Conservation (phyloP, 2,888 invertebrate genomes). For the Eustalomyia histrio region DNA sequence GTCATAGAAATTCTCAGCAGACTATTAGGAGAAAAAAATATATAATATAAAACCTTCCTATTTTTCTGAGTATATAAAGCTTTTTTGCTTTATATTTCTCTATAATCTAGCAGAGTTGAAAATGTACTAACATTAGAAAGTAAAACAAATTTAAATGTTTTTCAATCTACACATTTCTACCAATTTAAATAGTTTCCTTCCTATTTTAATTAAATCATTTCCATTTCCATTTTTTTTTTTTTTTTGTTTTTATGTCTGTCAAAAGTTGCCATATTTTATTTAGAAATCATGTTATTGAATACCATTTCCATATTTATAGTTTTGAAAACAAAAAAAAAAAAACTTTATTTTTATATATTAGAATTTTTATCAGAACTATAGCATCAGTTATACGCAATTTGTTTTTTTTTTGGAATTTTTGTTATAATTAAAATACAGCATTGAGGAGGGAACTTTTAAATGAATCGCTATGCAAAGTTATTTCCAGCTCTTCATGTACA, state of each 20-base stretch:
- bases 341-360: slow-evolving; percentile 30
- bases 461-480: slow-evolving; percentile 61
- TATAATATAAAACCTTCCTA: too few species aligned
- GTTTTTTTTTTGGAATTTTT: slow-evolving; percentile 12
- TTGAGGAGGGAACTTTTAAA: slow-evolving; percentile 63
- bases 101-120: too few species aligned
- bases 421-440: slow-evolving; percentile 63
- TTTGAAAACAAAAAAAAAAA: slow-evolving; percentile 25
- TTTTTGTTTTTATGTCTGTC: slow-evolving; percentile 40
- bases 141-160: too few species aligned
- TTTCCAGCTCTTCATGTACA: slow-evolving; percentile 49
- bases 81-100: too few species aligned
- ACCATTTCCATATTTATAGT: slow-evolving; percentile 64
- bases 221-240: too few species aligned
- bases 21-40: too few species aligned
- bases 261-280: slow-evolving; percentile 60
- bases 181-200: too few species aligned
- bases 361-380: slow-evolving; percentile 1
- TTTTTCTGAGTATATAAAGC: too few species aligned
- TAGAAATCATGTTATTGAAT: slow-evolving; percentile 63
- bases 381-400: slow-evolving; percentile 28
- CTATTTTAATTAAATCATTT: too few species aligned
- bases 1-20: too few species aligned
- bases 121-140: too few species aligned
- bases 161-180: too few species aligned